Conservation (phyloP, 2,797 vertebrate genomes). For the Rhodeus uyekii region DNA sequence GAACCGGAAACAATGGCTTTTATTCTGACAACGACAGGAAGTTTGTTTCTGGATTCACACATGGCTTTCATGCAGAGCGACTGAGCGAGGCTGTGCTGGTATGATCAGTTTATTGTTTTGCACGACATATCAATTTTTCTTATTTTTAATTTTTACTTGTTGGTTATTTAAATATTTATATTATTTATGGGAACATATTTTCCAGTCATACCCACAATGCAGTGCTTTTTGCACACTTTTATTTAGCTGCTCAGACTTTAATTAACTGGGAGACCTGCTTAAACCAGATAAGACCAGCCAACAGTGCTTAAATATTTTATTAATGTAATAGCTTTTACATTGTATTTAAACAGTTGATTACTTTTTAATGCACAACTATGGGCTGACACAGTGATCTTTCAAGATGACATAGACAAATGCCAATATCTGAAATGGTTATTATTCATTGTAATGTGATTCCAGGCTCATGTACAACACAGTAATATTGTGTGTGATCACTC, state of each 20-base stretch:
- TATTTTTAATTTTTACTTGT: background rate
- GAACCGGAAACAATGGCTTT: background rate
- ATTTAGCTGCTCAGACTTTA: too few relatives aligned
- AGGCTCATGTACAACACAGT: background rate
- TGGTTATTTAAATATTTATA: background rate
- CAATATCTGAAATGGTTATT: background rate
- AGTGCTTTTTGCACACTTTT: too few relatives aligned
- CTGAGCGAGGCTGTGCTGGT: background rate
- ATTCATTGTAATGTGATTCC: background rate
- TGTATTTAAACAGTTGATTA: background rate
- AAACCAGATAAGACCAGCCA: too few relatives aligned
- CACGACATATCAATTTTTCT: background rate
- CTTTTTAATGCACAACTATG: background rate
- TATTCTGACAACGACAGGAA: constrained; percentile 3
- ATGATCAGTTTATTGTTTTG: background rate
- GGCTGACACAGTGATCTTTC: too few relatives aligned
- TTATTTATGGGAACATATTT: background rate
- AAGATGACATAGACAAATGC: background rate
- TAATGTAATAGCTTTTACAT: background rate
- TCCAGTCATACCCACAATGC: background rate
- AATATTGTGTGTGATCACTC: background rate
- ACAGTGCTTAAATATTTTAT: background rate
- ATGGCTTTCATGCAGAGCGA: background rate
- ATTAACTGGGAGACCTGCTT: too few relatives aligned
- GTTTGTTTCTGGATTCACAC: background rate